phyloP scores from a whole-genome alignment of 1,140 invertebrate genomes.

The Heliconius hewitsoni region DNA sequence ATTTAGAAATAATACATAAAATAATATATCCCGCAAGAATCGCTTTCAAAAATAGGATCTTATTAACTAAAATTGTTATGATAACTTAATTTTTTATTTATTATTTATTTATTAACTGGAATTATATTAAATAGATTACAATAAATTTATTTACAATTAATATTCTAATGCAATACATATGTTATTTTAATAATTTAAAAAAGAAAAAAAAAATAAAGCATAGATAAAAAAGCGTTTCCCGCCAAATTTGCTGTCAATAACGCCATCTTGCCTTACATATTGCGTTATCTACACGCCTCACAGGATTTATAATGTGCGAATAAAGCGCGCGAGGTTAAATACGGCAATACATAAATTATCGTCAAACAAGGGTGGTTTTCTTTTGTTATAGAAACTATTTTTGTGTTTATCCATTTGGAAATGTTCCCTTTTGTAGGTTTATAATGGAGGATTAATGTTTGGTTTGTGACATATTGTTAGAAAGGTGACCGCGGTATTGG shows the following conservation, averaged over 20 bases:
- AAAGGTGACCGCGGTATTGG: constrained; percentile 1
- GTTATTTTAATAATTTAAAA: no score
- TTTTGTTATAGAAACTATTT: constrained; percentile 64
- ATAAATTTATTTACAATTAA: no score
- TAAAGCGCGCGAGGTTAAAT: constrained; percentile 72
- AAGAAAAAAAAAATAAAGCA: not conserved
- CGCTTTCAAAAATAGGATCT: no score
- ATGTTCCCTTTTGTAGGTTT: constrained; percentile 50
- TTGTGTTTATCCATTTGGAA: constrained; percentile 68
- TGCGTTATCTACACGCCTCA: constrained; percentile 66
- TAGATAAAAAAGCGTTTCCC: not conserved
- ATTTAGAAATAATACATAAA: no score
- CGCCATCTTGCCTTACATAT: constrained; percentile 64
- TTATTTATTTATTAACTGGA: no score
- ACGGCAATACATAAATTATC: constrained; percentile 78
- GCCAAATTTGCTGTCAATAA: constrained; percentile 37
- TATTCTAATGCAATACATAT: no score
- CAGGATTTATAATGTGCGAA: constrained; percentile 77
- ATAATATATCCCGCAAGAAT: no score
- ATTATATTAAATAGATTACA: no score
- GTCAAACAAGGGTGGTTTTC: constrained; percentile 55
- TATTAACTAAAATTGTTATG: no score
- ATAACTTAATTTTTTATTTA: no score
- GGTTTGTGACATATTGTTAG: not conserved
- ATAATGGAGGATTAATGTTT: constrained; percentile 34